Conservation (phyloP, 2,888 invertebrate genomes). For the Aelia acuminata region DNA sequence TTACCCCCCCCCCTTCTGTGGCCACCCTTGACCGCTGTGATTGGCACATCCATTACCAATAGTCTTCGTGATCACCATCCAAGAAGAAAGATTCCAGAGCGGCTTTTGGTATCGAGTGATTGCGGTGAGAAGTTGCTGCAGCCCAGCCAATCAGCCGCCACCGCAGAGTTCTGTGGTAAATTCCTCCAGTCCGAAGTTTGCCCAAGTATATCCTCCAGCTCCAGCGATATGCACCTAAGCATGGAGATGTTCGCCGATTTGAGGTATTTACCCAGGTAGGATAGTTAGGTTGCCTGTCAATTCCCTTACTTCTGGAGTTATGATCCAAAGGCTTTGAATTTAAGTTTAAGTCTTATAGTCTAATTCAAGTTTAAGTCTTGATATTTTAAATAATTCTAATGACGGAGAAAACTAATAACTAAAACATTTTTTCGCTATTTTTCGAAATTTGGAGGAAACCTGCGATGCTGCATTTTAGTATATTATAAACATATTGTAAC, state of each 20-base stretch:
- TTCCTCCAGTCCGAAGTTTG: slow-evolving; percentile 5
- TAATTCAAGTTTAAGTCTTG: too few species aligned
- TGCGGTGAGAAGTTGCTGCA: neutral
- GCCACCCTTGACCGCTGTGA: too few species aligned
- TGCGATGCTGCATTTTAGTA: too few species aligned
- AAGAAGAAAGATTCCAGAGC: neutral
- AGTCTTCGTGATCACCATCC: neutral
- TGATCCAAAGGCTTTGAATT: neutral
- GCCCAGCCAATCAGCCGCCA: neutral
- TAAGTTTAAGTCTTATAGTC: too few species aligned
- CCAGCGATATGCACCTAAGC: neutral
- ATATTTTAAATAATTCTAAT: too few species aligned
- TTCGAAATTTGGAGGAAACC: too few species aligned
- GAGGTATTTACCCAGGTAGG: neutral
- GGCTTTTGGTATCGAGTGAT: slow-evolving; percentile 3
- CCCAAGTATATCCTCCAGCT: slow-evolving; percentile 15
- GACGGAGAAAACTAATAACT: too few species aligned
- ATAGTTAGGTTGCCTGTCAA: neutral
- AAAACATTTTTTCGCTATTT: too few species aligned
- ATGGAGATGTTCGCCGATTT: neutral
- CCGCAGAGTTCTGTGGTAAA: neutral
- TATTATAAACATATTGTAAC: too few species aligned
- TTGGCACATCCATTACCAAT: neutral
- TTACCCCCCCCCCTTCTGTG: too few species aligned
- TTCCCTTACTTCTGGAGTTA: neutral